Base-by-base conservation (phyloP, 2,888 invertebrate species). In the Lampropteryx suffumata region DNA sequence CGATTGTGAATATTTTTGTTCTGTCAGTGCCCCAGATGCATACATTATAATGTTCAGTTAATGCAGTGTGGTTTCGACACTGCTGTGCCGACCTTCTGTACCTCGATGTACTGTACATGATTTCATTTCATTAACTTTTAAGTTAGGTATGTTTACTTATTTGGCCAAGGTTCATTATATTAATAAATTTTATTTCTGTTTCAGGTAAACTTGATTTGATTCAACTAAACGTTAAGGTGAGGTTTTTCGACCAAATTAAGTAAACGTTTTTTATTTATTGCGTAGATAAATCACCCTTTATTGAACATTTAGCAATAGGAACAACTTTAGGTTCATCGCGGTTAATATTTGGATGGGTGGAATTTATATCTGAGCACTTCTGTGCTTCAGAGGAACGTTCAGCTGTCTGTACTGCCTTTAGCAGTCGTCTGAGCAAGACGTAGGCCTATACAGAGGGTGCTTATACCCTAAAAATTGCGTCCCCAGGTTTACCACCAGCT, bases 11-110 rank as follows among this genome's bases (percentile, higher is more conserved):
- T 66, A 65, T 54, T 63, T 62, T 71, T 77, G 79, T 81, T 46
- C 51, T 73, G 69, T 71, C 74, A 65, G 77, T 79, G 81, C 69
- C 83, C 84, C 75, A 81, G 76, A 81, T 81, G 75, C 80, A 79
- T 85, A 76, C 66, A 78, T 84, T 79, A 80, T 71, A 72, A 73
- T 75, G 67, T 71, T 73, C 65, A 61, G 67, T 74, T 77, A 74
- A 78, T 78, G 71, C 71, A 73, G 65, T 69, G 65, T 59, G 63
- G 69, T 85, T 83, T 83, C 81, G 81, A 82, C 80, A 86, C 69
- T 58, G 61, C 55, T 67, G 76, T 58, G 61, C 55, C 67, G 76
- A 77, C 86, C 85, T 86, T 84, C 80, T 74, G 63, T 73, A 70
- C 73, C 65, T 65, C 62, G 68, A 60, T 67, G 63, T 57, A 69